Evolutionary conservation across 2,797 vertebrate species (phyloP).

Genomic region (Gorsachius magnificus): DNA sequence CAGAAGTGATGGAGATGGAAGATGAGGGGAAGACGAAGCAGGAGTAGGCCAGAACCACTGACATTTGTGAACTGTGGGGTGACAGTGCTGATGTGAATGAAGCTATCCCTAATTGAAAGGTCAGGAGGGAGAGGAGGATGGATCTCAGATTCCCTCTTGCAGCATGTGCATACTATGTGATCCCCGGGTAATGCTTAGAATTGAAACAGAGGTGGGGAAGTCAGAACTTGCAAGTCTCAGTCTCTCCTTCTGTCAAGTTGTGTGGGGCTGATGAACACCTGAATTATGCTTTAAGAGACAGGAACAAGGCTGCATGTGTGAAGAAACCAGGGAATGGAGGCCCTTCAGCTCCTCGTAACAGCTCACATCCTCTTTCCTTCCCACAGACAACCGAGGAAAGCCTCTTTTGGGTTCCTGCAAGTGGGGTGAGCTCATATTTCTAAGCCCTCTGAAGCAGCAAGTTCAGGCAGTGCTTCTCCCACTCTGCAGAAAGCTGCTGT

Average conservation of each 20-base stretch:
- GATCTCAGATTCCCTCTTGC: not conserved
- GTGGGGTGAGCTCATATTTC: not conserved
- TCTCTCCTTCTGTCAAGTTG: not conserved
- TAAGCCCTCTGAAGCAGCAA: conserved; percentile 3
- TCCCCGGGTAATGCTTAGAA: not conserved
- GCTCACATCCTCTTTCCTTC: not conserved
- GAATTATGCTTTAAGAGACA: not conserved
- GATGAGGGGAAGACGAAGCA: not conserved
- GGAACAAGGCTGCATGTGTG: not conserved
- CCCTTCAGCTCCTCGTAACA: not conserved
- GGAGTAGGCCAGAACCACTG: not conserved
- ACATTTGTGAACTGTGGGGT: not conserved
- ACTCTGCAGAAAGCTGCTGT: not conserved
- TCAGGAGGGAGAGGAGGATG: not conserved
- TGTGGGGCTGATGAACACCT: not conserved
- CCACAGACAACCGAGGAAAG: not conserved
- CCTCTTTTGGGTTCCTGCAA: not conserved
- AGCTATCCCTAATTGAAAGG: not conserved
- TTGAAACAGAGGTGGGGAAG: not conserved
- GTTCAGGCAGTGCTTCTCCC: not conserved
- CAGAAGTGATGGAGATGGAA: not conserved
- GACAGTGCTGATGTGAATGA: not conserved
- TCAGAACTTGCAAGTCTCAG: not conserved
- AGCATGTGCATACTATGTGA: not conserved
- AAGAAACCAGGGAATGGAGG: not conserved